These are phyloP conservation scores for Atherinomorus stipes DNA, from an alignment of 2,113 vertebrate genomes.

Conservation along the genomic window DNA sequence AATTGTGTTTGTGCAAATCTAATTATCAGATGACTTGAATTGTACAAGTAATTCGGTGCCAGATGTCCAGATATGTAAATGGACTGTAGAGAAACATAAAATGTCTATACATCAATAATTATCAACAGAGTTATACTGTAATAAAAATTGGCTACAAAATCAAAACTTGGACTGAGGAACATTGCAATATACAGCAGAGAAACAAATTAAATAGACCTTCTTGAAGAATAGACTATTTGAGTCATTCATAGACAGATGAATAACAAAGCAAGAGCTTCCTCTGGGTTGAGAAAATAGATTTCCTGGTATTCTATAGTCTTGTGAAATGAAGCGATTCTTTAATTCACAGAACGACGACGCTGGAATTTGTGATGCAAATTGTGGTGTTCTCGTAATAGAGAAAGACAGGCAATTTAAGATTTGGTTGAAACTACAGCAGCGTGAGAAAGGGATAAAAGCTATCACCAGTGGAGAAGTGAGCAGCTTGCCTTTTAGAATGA, in stretches of 20 bases:
- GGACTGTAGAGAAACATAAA: background rate
- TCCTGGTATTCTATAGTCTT: constrained; percentile 13
- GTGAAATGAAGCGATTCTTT: constrained; percentile 25
- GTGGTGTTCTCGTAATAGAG: constrained; percentile 41
- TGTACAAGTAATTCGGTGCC: background rate
- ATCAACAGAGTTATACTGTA: constrained; percentile 6
- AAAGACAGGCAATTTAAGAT: constrained; percentile 59
- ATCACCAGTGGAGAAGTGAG: constrained; percentile 36
- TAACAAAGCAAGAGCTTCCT: constrained; percentile 28
- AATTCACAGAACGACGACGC: constrained; percentile 10
- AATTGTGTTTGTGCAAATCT: background rate
- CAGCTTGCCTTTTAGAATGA: constrained; percentile 51
- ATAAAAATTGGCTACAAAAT: background rate
- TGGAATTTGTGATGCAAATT: constrained; percentile 53
- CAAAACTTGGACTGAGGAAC: constrained; percentile 2
- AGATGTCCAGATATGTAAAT: background rate
- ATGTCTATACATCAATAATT: background rate
- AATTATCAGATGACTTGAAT: constrained; percentile 18
- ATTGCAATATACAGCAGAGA: constrained; percentile 3
- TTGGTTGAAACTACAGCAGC: constrained; percentile 22
- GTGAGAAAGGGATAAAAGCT: constrained; percentile 59
- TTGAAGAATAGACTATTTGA: background rate
- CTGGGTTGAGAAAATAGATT: constrained; percentile 30
- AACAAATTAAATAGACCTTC: constrained; percentile 19
- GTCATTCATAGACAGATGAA: constrained; percentile 28